These are phyloP conservation scores for Drosophila nr. perissopoda DNA, from an alignment of 2,888 invertebrate genomes.

Conservation along the genomic window DNA sequence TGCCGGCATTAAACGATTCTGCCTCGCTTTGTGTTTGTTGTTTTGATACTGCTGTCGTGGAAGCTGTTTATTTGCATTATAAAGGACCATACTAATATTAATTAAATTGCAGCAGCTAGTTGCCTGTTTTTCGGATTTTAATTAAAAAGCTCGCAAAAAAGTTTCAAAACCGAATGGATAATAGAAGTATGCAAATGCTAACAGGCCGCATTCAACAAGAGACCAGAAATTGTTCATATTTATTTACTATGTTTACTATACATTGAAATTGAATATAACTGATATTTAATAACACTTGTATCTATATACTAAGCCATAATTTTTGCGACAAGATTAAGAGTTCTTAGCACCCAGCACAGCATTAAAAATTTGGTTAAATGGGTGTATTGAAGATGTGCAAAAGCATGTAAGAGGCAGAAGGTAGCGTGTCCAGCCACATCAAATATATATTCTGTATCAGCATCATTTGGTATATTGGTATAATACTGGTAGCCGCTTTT, in stretches of 20 bases:
- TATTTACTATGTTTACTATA: background rate
- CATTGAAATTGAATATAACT: background rate
- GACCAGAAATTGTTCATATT: background rate
- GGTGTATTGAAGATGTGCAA: background rate
- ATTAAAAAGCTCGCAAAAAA: constrained; percentile 53
- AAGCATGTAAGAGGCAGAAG: background rate
- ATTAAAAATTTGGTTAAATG: background rate
- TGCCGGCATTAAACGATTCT: constrained; percentile 47
- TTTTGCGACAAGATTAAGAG: no score
- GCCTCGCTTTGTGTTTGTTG: constrained; percentile 1
- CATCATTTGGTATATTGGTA: background rate
- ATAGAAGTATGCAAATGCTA: constrained; percentile 18
- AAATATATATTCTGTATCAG: background rate
- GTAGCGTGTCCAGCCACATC: background rate
- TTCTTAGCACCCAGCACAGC: no score
- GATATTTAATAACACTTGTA: background rate
- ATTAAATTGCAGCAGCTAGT: constrained; percentile 67
- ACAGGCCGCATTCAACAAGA: background rate
- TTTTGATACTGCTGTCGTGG: constrained; percentile 25
- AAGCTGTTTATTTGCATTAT: constrained; percentile 72
- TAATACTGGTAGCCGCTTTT: no score
- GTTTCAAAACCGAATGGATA: constrained; percentile 9
- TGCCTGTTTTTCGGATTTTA: constrained; percentile 38
- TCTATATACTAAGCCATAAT: no score
- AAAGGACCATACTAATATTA: constrained; percentile 72